Percentiles rank a stretch among this genome's conserved stretches.
These are phyloP conservation scores for Caenorhabditis latens DNA, from an alignment of 1,140 invertebrate genomes.

Conservation along the genomic window DNA sequence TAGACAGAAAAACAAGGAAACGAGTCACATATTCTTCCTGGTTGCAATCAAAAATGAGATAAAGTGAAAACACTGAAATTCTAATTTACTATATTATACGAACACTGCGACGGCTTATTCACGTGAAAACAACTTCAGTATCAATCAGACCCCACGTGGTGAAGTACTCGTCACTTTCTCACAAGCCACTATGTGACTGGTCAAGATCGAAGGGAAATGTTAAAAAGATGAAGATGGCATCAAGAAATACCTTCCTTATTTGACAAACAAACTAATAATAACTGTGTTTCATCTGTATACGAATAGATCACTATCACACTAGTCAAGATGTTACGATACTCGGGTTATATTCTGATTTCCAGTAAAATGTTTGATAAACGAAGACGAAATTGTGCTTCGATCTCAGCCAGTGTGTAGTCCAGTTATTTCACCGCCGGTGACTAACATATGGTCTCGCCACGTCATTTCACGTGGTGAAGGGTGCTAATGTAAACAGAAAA, in stretches of 20 bases:
- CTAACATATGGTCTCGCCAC: background rate
- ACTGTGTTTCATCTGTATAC: background rate
- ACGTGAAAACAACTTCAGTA: conserved; percentile 31
- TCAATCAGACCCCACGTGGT: conserved; percentile 4
- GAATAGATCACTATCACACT: conserved; percentile 10
- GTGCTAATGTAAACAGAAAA: conserved; percentile 43
- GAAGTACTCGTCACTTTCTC: conserved; percentile 38
- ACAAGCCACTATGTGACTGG: background rate
- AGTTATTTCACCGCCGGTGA: background rate
- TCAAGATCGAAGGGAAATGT: background rate
- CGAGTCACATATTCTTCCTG: too few species aligned
- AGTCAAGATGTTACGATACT: background rate
- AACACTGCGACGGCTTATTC: background rate
- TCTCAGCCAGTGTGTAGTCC: conserved; percentile 7
- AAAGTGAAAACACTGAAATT: too few species aligned
- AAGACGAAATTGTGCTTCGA: conserved; percentile 34
- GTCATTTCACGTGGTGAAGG: conserved; percentile 33
- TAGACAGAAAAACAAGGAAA: too few species aligned
- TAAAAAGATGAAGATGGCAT: conserved; percentile 9
- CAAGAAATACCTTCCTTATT: conserved; percentile 20
- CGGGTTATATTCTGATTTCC: background rate
- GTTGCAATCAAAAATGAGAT: too few species aligned
- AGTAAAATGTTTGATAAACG: conserved; percentile 29
- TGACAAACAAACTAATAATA: conserved; percentile 50
- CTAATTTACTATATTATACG: too few species aligned